Evolutionary conservation across 2,888 invertebrate genomes (phyloP), one percentile per base, ranked within the genome.

Genomic region (Autographa gamma): DNA sequence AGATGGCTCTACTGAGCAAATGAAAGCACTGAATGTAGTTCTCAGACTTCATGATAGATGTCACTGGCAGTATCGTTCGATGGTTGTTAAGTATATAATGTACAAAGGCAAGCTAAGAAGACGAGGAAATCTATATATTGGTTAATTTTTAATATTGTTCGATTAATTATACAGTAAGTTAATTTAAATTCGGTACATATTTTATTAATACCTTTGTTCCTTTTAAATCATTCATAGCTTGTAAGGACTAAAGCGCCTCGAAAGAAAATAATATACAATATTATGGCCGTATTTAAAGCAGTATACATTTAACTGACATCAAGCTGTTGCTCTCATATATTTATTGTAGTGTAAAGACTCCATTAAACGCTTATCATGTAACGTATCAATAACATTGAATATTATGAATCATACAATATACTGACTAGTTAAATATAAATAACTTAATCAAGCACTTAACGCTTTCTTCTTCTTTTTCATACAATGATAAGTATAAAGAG

Each of bases 1-100:
- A 77, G 77, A 79, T 66, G 80, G 66, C 76, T 48, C 19, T 9
- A 63, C 38, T 32, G 13, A 3, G 0, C 52, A 25, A 13, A 14
- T 0, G 2, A 32, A n/a, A 31, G 16, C 13, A 31, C 16, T 31
- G 25, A 65, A 31, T 54, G 65, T 59, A 58, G 16, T 68, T 16
- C 7, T 6, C 14, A 59, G 9, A 38, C 31, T 43, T 56, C 18
- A 4, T 59, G 63, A 8, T 34, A 77, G 77, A 77, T 77, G 77
- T 76, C 72, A 16, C 18, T 68, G 43, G 34, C 0, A 9, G 67
- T 63, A 2, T 14, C 43, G n/a, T 62, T 63, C 8, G 19, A 34
- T 14, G 16, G 16, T 16, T 43, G 16, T 5, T 16, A 43, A 43
- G 14, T 38, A 34, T 34, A 34, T 8, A 34, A 34, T 25, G 25